Base-by-base conservation (phyloP, 2,888 invertebrate species). In the Microdon myrmicae region DNA sequence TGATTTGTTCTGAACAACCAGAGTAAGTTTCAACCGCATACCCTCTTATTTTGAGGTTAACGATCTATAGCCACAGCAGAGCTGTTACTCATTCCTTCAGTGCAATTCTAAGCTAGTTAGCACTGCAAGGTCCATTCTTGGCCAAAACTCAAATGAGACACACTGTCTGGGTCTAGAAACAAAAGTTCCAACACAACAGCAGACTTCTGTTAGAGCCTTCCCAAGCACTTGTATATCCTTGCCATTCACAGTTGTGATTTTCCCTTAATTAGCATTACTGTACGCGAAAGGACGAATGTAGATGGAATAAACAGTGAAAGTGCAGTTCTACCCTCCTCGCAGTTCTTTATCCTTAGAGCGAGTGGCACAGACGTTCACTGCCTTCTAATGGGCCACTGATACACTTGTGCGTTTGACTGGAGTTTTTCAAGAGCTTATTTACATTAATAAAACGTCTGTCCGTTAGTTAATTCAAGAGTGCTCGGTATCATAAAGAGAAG, bases 241-340 rank as follows among this genome's bases (percentile, higher is more conserved):
- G 13, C 13, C 13, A 10, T 28, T 13, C n/a, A 9, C 14, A 2
- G 14, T 41, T 28, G 25, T 25, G 49, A 41, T 48, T 38, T 41
- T 43, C 34, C 51, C 41, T 51, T 51, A 51, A 51, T 51, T 51
- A 51, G 31, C 51, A 51, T 51, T 43, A 51, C 26, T 43, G 34
- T 16, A 16, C 7, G 16, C 13, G 16, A 49, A 31, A 25, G 25
- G 20, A 38, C 13, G 14, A 16, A 4, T 19, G 19, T 10, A n/a
- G n/a, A 32, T 8, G 10, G 16, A 22, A 28, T 35, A 4, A 43
- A 35, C 34, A 53, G 51, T 53, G 51, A 53, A 53, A 53, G 51
- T 53, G 51, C 43, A 53, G 25, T 35, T 28, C 43, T 39, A 26
- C 45, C 12, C 6, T 10, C n/a, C n/a, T n/a, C n/a, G n/a, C n/a